Base-by-base conservation (phyloP, 2,797 vertebrate species). In the Takifugu rubripes region DNA sequence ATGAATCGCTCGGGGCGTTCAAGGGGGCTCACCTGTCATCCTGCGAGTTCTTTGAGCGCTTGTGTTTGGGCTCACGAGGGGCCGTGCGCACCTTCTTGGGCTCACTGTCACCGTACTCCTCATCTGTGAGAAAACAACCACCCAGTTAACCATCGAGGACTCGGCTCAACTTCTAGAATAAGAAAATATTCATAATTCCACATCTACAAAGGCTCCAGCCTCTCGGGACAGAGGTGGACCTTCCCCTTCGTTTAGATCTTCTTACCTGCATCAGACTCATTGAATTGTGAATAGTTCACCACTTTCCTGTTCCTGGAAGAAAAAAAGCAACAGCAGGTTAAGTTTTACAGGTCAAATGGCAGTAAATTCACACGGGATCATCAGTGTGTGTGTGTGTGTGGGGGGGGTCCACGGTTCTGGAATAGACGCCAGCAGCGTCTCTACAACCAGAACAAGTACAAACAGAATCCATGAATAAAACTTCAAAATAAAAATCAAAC, bases 261-360 rank as follows among this genome's bases (percentile, higher is more conserved):
- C 88, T 92, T 92, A 96, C 96, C 96, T 92, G 93, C 94, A 84
- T 96, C 97, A 76, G 96, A 99, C 86, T 99, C 97, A 58, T 98
- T 95, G 92, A 98, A 99, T 86, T 99, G 97, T 74, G 97, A 98
- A 84, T 99, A 99, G 90, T 99, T 97, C 76, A 98, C 96, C 82
- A 98, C 96, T 84, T 99, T 98, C 92, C 96, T 94, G 92, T 98
- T 99, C 94, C 97, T 98, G 90, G 81, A 56, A 72, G 85, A n/a
- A 78, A 84, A 88, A 21, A 46, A 46, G 6, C n/a, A 46, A 10
- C 16, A 2, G 2, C 21, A 3, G 16, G 17, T n/a, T 3, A 84
- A n/a, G 68, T 24, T 16, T 16, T 5, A 51, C 15, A 67, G 17
- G 9, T 59, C 44, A 50, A 5, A 45, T 5, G 9, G n/a, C 3